Conservation (phyloP, 2,888 invertebrate species). For the Nesidiocoris tenuis region DNA sequence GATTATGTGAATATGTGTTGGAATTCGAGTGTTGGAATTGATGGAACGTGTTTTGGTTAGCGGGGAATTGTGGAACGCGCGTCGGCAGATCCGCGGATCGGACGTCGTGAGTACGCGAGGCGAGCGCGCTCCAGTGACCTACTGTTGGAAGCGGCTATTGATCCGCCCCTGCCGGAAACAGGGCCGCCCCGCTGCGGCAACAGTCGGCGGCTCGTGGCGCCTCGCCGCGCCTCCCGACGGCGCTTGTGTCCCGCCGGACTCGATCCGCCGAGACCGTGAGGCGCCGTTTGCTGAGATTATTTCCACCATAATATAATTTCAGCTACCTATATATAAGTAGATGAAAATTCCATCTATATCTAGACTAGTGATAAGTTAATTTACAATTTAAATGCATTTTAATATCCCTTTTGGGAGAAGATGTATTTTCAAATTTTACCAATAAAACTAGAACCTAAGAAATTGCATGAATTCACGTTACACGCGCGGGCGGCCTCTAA, state of each 20-base stretch:
- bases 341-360: too few species aligned
- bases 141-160: constrained; percentile 19
- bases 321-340: too few species aligned
- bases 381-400: too few species aligned
- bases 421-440: too few species aligned
- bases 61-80: neutral
- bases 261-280: too few species aligned
- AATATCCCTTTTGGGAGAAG: too few species aligned
- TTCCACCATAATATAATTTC: too few species aligned
- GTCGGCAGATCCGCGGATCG: constrained; percentile 4
- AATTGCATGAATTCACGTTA: too few species aligned
- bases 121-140: constrained; percentile 31
- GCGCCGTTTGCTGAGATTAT: too few species aligned
- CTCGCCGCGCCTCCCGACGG: constrained; percentile 4
- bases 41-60: constrained; percentile 1
- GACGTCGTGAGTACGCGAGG: constrained; percentile 6
- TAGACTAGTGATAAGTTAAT: too few species aligned
- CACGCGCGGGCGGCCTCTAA: too few species aligned
- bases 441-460: too few species aligned
- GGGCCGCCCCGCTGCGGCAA: neutral
- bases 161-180: neutral
- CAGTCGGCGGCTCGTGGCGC: constrained; percentile 15
- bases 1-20: constrained; percentile 14
- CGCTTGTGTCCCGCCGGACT: neutral
- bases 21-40: neutral